phyloP scores from a whole-genome alignment of 2,113 vertebrate species.

The Hystrix cristata region DNA sequence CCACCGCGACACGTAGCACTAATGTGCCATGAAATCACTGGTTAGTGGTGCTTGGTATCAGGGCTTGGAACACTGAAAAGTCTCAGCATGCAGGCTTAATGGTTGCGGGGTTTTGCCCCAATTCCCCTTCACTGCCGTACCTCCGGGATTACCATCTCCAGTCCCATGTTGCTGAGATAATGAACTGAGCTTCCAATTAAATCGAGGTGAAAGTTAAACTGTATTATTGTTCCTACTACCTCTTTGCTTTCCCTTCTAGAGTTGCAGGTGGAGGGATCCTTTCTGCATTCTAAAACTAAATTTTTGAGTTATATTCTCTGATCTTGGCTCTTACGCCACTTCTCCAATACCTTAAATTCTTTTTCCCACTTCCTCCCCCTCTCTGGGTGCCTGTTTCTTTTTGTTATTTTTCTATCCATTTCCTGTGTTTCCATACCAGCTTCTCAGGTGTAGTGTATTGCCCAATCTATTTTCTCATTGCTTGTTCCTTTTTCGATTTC shows the following conservation, averaged over 20 bases:
- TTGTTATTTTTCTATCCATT: background rate
- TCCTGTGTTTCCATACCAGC: background rate
- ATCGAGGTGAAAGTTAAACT: background rate
- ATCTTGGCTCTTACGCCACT: background rate
- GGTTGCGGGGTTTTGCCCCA: background rate
- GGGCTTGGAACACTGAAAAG: background rate
- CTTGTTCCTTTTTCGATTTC: background rate
- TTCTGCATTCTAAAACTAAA: constrained; percentile 22
- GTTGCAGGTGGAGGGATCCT: background rate
- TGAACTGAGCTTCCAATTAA: background rate
- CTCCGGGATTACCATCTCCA: background rate
- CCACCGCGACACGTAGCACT: background rate
- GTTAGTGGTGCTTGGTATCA: background rate
- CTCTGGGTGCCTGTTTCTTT: background rate
- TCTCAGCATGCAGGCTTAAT: background rate
- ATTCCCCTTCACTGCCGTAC: background rate
- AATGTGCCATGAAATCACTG: background rate
- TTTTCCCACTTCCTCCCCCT: background rate
- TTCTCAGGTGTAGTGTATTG: background rate
- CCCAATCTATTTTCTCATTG: background rate
- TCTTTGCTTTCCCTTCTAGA: background rate
- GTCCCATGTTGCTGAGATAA: background rate
- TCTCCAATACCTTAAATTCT: background rate
- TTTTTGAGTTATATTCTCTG: background rate
- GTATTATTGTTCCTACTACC: background rate